These are phyloP conservation scores for Arion vulgaris DNA, from an alignment of 1,140 invertebrate genomes.

Conservation along the genomic window DNA sequence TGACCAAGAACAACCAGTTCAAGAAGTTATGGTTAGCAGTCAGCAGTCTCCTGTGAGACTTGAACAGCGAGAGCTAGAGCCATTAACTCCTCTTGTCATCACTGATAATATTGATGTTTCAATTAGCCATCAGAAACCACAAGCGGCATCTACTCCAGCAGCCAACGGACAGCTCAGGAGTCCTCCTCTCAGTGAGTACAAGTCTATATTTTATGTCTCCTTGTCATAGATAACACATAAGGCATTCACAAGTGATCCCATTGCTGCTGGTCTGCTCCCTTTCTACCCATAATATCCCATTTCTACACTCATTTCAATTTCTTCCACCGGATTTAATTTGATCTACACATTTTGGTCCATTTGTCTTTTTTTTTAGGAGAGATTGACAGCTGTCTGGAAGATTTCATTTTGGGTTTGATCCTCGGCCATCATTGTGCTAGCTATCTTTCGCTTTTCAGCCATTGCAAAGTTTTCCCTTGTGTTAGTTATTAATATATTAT, in stretches of 20 bases:
- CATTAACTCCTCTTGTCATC: slow-evolving; percentile 50
- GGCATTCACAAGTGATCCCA: background rate
- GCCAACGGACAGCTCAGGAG: slow-evolving; percentile 53
- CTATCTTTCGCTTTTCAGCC: too few relatives aligned
- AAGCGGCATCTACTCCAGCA: slow-evolving; percentile 56
- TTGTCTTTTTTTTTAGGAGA: too few relatives aligned
- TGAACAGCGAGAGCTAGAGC: slow-evolving; percentile 46
- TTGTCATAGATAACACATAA: too few relatives aligned
- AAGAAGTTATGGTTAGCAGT: slow-evolving; percentile 37
- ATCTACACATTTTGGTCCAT: too few relatives aligned
- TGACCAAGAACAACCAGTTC: slow-evolving; percentile 20
- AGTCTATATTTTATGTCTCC: background rate
- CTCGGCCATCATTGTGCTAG: too few relatives aligned
- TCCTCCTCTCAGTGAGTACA: slow-evolving; percentile 49
- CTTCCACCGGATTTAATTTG: too few relatives aligned
- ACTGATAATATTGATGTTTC: slow-evolving; percentile 43
- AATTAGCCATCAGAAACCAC: slow-evolving; percentile 47
- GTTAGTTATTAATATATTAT: too few relatives aligned
- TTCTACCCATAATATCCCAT: too few relatives aligned
- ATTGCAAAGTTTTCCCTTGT: too few relatives aligned
- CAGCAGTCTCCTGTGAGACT: slow-evolving; percentile 45
- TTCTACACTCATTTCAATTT: background rate
- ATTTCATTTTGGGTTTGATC: too few relatives aligned
- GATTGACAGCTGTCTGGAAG: too few relatives aligned
- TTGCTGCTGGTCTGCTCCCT: background rate